Conservation (phyloP, 2,797 vertebrate genomes). For the Silurus aristotelis region DNA sequence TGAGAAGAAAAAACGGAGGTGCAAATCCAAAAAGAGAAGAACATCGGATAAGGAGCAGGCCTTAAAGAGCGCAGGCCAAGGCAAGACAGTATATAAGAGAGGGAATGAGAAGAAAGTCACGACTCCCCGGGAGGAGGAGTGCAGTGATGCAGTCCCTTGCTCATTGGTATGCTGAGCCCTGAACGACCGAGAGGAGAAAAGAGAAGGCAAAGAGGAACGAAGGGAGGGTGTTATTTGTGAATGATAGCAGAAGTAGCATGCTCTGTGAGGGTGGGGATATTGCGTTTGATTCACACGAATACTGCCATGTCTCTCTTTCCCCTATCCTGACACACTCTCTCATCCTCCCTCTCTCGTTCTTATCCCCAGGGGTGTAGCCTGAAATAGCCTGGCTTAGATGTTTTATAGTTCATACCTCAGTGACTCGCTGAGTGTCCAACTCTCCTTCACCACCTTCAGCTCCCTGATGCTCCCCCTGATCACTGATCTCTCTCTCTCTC, state of each 20-base stretch:
- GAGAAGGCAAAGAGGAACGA: conserved; percentile 38
- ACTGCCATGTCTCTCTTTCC: conserved; percentile 55
- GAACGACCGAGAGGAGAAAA: conserved; percentile 44
- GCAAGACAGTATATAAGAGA: conserved; percentile 48
- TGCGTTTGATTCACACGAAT: conserved; percentile 67
- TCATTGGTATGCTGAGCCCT: conserved; percentile 57
- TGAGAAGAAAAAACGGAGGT: neutral
- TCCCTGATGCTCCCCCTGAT: neutral
- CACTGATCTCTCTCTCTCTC: conserved; percentile 21
- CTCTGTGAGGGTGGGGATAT: conserved; percentile 29
- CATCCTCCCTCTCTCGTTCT: conserved; percentile 13
- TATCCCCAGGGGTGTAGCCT: conserved; percentile 47
- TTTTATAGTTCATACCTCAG: conserved; percentile 59
- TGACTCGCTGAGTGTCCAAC: conserved; percentile 38
- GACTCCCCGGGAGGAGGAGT: conserved; percentile 49
- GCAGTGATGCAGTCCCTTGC: conserved; percentile 55
- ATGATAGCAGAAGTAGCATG: conserved; percentile 46
- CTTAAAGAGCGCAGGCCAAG: conserved; percentile 17
- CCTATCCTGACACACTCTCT: conserved; percentile 24
- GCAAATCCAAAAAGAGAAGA: neutral
- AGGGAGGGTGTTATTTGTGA: conserved; percentile 55
- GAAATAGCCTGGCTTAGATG: conserved; percentile 54
- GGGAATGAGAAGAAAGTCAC: conserved; percentile 46
- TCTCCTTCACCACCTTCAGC: conserved; percentile 48
- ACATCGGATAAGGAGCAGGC: neutral